Evolutionary conservation across 2,113 vertebrate species (phyloP).

Genomic region (Morone chrysops): DNA sequence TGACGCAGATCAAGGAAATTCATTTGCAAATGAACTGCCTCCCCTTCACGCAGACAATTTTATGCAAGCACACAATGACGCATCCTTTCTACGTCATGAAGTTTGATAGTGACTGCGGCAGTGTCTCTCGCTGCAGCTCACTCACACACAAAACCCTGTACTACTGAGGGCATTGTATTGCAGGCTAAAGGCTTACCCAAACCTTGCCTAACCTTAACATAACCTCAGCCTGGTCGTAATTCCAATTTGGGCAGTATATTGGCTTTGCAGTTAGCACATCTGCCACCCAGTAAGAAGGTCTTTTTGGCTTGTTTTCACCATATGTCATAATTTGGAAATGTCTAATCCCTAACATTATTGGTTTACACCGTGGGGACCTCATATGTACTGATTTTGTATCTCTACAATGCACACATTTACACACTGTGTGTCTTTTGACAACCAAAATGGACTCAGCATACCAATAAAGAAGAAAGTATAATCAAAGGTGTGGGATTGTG

Average conservation of each 20-base stretch:
- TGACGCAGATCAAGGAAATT: conserved; percentile 46
- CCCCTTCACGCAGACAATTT: neutral
- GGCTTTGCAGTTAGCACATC: neutral
- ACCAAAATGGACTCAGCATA: neutral
- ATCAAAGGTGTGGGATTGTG: neutral
- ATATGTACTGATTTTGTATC: no score
- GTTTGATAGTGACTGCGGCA: conserved; percentile 40
- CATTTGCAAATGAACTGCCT: conserved; percentile 54
- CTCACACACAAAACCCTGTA: neutral
- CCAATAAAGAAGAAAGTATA: neutral
- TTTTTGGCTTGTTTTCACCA: neutral
- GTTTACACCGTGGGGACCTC: neutral
- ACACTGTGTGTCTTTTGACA: neutral
- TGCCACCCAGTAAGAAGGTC: neutral
- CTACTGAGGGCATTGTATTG: neutral
- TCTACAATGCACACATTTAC: neutral
- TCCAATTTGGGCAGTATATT: neutral
- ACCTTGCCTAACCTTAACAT: neutral
- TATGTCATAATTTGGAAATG: neutral
- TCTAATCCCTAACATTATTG: neutral
- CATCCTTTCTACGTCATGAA: conserved; percentile 61
- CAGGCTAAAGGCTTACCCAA: neutral
- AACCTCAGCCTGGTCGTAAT: neutral
- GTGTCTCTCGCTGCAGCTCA: conserved; percentile 14
- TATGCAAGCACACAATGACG: conserved; percentile 47